Base-by-base conservation (phyloP, 2,797 vertebrate species). In the Gallirallus australis region DNA sequence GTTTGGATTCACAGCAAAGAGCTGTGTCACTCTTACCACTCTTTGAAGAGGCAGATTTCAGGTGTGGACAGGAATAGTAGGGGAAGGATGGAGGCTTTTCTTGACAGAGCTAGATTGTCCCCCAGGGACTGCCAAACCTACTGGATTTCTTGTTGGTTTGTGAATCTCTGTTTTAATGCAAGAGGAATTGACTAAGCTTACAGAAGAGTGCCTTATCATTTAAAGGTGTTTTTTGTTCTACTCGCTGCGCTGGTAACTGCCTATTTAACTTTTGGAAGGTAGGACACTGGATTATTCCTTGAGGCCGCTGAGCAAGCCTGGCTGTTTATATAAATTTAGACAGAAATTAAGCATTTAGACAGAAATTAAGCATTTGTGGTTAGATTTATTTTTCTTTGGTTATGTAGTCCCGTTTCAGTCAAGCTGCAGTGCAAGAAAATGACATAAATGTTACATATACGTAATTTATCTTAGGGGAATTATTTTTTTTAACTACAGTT, bases 381-480 rank as follows among this genome's bases (percentile, higher is more conserved):
- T 82, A 87, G 90, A 85, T 89, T 94, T 93, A 37, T 86, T 95
- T 95, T 90, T 45, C 70, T 92, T 96, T 92, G 86, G 77, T 84
- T 90, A 25, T 39, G 20, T 48, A 40, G 42, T 37, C 90, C 70
- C 79, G 66, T 88, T 95, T 82, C 50, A 76, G 72, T 91, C 12
- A 10, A 90, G 78, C 42, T 93, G 42, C 39, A 72, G 48, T 84
- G 52, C 82, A 84, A 70, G 80, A 76, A 94, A 86, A 93, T 93
- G 39, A 65, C 77, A 83, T 72, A 72, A 94, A 86, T 68, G 91
- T 89, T 84, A 93, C 69, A 85, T 95, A 82, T 93, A 73, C 70
- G 28, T 92, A 80, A 92, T 94, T 96, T 97, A 82, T 96, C 90
- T 97, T 95, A 81, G 2, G n/a, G 94, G 86, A 84, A 57, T 61